Base-by-base conservation (phyloP, 2,888 invertebrate genomes). In the Sphaerophoria rueppellii region DNA sequence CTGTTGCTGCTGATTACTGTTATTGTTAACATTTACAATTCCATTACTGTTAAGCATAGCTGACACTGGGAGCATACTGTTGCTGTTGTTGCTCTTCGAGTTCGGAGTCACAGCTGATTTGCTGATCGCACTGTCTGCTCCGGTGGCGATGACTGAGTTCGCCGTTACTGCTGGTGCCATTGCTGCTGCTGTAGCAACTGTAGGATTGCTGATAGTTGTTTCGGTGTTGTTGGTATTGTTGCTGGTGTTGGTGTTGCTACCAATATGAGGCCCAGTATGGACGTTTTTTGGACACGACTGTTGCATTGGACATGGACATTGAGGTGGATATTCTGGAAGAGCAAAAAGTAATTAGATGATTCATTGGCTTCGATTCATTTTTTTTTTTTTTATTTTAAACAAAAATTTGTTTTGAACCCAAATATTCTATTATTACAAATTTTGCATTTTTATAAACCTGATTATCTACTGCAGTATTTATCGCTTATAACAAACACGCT, bases 221-320 rank as follows among this genome's bases (percentile, higher is more conserved):
- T 87, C 58, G 85, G 85, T 70, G 86, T 76, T 88, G 82, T 52
- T 87, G 74, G 40, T 87, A 87, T 67, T 88, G 83, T n/a, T 87
- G 86, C 74, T 88, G 87, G 91, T 89, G 87, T 65, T 87, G 87
- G 32, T 88, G 87, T 96, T 96, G 95, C 96, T 96, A 96, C 97
- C 97, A 97, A 96, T 96, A 97, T 96, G 97, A 96, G 97, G 97
- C 95, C 97, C 97, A 97, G 97, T 96, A 96, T 95, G 96, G 95
- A 96, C 97, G 97, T 97, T 97, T 97, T 97, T 97, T 97, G 97
- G 96, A 97, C 96, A 97, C 95, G 96, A 95, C 93, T 96, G 96
- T 94, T 96, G 96, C 94, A 96, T 95, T 93, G 97, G 96, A 94
- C 97, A 97, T 90, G 97, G 96, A 93, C 97, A 97, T 88, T 91